Conservation (phyloP, 1,140 invertebrate genomes). For the Cotesia typhae region DNA sequence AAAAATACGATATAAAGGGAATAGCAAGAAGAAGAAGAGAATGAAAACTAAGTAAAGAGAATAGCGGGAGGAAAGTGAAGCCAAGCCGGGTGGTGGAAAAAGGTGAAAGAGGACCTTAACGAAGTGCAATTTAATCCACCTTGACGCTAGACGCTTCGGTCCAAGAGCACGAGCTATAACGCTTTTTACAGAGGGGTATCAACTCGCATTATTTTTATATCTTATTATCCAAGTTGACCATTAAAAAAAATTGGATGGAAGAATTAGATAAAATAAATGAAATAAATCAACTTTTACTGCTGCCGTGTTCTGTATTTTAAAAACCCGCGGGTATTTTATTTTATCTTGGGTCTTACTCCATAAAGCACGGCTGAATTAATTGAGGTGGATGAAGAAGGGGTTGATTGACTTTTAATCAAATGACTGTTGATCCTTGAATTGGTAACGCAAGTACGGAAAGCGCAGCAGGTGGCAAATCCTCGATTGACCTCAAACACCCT, state of each 20-base stretch:
- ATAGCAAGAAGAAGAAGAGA: background rate
- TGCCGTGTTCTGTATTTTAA: background rate
- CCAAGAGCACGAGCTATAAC: slow-evolving; percentile 1
- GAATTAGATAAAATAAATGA: background rate
- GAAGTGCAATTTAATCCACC: slow-evolving; percentile 42
- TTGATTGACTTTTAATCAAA: too few species aligned
- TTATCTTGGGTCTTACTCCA: too few species aligned
- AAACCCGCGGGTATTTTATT: background rate
- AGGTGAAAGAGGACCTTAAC: slow-evolving; percentile 40
- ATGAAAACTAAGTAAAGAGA: background rate
- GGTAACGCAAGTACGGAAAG: too few species aligned
- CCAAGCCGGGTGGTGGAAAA: slow-evolving; percentile 1
- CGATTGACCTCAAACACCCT: slow-evolving; percentile 12
- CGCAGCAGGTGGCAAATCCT: slow-evolving; percentile 13
- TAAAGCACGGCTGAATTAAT: too few species aligned
- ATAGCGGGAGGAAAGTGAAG: background rate
- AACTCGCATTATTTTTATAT: slow-evolving; percentile 37
- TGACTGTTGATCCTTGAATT: too few species aligned
- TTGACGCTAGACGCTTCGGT: slow-evolving; percentile 28
- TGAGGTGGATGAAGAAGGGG: background rate
- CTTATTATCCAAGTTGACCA: slow-evolving; percentile 35
- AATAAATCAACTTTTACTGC: too few species aligned
- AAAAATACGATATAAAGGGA: background rate
- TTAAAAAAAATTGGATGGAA: slow-evolving; percentile 25
- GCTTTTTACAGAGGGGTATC: background rate